Conservation (phyloP, 2,888 invertebrate species). For the Apodemia zela region DNA sequence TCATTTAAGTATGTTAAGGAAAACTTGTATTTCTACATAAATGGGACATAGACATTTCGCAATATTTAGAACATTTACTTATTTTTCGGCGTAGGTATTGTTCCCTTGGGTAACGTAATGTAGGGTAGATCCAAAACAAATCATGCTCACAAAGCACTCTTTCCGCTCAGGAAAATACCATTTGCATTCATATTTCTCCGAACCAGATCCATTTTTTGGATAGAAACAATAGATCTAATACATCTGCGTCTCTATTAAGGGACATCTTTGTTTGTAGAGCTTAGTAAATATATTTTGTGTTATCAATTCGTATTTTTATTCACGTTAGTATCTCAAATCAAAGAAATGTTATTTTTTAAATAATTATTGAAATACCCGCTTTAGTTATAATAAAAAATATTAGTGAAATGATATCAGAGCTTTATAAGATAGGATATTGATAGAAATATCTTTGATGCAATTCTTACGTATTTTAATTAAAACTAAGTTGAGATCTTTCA, state of each 20-base stretch:
- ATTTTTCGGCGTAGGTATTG: slow-evolving; percentile 44
- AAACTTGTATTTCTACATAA: background rate
- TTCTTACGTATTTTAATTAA: too few relatives aligned
- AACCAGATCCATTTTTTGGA: slow-evolving; percentile 56
- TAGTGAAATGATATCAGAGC: too few relatives aligned
- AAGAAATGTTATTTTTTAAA: too few relatives aligned
- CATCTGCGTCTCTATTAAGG: slow-evolving; percentile 73
- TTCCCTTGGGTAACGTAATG: slow-evolving; percentile 56
- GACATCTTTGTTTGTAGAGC: slow-evolving; percentile 73
- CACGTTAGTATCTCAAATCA: slow-evolving; percentile 30
- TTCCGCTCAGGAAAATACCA: slow-evolving; percentile 47
- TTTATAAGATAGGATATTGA: too few relatives aligned
- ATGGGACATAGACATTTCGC: background rate
- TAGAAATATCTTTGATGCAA: too few relatives aligned
- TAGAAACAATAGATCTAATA: slow-evolving; percentile 73
- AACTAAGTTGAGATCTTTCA: too few relatives aligned
- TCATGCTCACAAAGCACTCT: slow-evolving; percentile 47
- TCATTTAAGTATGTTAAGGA: background rate
- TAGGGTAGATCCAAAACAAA: slow-evolving; percentile 52
- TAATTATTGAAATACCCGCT: too few relatives aligned
- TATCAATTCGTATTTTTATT: slow-evolving; percentile 60
- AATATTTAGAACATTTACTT: slow-evolving; percentile 3
- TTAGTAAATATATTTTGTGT: slow-evolving; percentile 78
- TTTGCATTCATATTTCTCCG: slow-evolving; percentile 69
- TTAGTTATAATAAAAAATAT: too few relatives aligned